Evolutionary conservation across 2,113 vertebrate species (phyloP), one percentile per base, ranked within the genome.

Genomic region (Neolamprologus hecqui): DNA sequence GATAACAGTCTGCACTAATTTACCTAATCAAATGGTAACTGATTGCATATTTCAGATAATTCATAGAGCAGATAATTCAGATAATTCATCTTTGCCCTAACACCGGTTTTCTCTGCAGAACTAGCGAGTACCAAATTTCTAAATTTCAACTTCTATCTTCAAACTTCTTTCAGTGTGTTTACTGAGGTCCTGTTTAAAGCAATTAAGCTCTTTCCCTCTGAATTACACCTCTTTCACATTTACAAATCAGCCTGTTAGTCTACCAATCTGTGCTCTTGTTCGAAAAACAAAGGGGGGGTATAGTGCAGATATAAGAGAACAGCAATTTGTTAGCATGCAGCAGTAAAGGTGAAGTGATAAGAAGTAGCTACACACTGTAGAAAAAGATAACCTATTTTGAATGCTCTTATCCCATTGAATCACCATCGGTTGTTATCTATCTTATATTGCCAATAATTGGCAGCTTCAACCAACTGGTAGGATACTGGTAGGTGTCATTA

Each of bases 41-140:
- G 11, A 68, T 8, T 68, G 19, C 63, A 68, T 68, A 45, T 73
- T 73, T 73, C n/a, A 73, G 1, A 23, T 45, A 45, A 45, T 73
- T 73, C 40, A 73, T 45, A 1, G 21, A 73, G 14, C 68, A 73
- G 31, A 31, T 31, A 31, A 31, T 73, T 73, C n/a, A 73, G 1
- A 23, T 45, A 45, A 45, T 73, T 73, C 40, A 26, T 45, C 68
- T 45, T 45, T 73, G 68, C 14, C 68, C 21, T 70, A 70, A 70
- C 0, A 70, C 13, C 19, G 2, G 12, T 42, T 73, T 14, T n/a
- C 28, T 51, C 3, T 42, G 19, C 33, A 26, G 14, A 28, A 5
- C 40, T 10, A 73, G 17, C 19, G 2, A 11, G 68, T 73, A 73
- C 6, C 37, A 73, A 49, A 19, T 60, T 82, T 65, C 12, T 45